Percentiles rank a stretch among this genome's conserved stretches.
phyloP scores from a whole-genome alignment of 2,888 invertebrate species.

The Alentia gelatinosa region DNA sequence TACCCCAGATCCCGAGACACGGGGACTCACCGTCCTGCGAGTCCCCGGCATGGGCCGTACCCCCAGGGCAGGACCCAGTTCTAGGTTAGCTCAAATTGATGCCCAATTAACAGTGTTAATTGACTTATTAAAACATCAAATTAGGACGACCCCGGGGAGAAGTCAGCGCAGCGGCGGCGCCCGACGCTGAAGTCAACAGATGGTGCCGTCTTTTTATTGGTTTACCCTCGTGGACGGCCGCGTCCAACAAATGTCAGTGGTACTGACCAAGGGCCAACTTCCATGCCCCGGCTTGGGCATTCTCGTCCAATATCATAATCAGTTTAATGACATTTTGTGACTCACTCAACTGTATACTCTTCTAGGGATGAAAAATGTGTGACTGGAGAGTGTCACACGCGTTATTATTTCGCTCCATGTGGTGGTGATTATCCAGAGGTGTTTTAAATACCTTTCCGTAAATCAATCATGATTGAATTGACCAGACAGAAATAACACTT shows the following conservation, averaged over 20 bases:
- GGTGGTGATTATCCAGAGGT: background rate
- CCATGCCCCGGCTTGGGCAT: background rate
- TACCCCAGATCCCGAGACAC: background rate
- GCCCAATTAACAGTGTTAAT: background rate
- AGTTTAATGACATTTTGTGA: background rate
- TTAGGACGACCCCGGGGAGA: background rate
- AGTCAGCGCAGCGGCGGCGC: background rate
- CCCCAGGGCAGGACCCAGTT: background rate
- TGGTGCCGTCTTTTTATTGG: background rate
- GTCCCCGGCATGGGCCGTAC: background rate
- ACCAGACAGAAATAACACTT: background rate
- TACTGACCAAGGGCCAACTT: background rate
- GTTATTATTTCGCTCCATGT: background rate
- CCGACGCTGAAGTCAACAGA: background rate
- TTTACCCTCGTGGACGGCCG: background rate
- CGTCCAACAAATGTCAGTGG: background rate
- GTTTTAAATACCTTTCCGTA: background rate
- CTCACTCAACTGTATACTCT: background rate
- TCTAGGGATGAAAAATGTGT: background rate
- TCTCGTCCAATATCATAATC: background rate
- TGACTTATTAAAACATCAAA: constrained; percentile 26
- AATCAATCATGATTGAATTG: constrained; percentile 6
- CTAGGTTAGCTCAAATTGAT: background rate
- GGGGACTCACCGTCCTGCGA: background rate
- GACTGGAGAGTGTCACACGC: background rate